Evolutionary conservation across 2,888 invertebrate genomes (phyloP), one percentile per base, ranked within the genome.

Genomic region (Meloe dianella): DNA sequence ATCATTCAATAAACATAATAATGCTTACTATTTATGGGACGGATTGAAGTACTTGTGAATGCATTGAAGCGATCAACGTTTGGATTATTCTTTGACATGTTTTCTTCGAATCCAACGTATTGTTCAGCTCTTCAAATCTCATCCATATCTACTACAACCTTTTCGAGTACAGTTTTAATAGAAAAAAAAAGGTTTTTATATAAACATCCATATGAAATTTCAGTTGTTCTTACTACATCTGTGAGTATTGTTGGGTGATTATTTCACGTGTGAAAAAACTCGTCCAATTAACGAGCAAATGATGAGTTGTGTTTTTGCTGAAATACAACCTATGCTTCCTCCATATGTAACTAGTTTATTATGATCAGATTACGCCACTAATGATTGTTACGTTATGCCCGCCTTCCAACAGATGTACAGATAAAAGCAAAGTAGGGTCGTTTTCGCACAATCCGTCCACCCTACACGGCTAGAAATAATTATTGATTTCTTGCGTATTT

Each of bases 1-100:
- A 77, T 77, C 75, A 80, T 79, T 78, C 78, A 76, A 78, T 78
- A 77, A 76, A 75, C 75, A 79, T 75, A 79, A 80, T 79, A 77
- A 77, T 75, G 73, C 75, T 75, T 73, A 74, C 73, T 77, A 79
- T 79, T 77, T 78, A 79, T 79, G 73, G 75, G 75, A 69, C 72
- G 75, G 78, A 75, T 78, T 72, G 65, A 68, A 77, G 76, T 74
- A 76, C 77, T 78, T 74, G 74, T 76, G 75, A 75, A 79, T 75
- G 75, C 77, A 77, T 73, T 74, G 72, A 72, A 67, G 70, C 71
- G 64, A 67, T 59, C 57, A 61, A 54, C 20, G 65, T 35, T 32
- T 47, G 74, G 75, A 74, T 74, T 74, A 74, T 69, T 70, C 71
- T 66, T 61, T 51, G 61, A 54, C 66, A 60, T 68, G 60, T 65